Evolutionary conservation across 1,140 invertebrate species (phyloP).

Genomic region (Armadillidium nasatum): DNA sequence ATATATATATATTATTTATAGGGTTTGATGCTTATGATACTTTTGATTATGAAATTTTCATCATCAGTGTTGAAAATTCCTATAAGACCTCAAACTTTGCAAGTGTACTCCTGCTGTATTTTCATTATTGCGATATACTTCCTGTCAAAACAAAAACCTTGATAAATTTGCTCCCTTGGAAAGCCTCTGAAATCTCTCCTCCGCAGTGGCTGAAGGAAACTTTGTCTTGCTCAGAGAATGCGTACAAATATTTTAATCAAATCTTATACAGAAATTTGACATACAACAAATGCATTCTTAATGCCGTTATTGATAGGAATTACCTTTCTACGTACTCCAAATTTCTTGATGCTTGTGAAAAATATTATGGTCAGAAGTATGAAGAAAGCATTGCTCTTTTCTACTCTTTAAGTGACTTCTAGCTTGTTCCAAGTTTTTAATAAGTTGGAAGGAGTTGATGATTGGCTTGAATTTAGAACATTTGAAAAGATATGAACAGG

Average conservation of each 20-base stretch:
- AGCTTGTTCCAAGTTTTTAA: neutral
- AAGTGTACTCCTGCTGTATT: neutral
- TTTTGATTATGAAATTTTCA: neutral
- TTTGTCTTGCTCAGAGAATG: constrained; percentile 2
- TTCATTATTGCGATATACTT: neutral
- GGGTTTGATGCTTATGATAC: neutral
- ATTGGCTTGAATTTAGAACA: neutral
- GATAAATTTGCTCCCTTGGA: neutral
- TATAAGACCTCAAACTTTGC: neutral
- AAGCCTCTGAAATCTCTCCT: neutral
- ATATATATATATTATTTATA: neutral
- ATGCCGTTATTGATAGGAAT: neutral
- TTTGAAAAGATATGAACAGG: neutral
- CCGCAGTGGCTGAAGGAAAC: neutral
- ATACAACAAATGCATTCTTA: neutral
- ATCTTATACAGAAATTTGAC: neutral
- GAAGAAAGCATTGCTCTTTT: neutral
- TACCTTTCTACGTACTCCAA: neutral
- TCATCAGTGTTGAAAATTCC: neutral
- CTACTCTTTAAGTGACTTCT: neutral
- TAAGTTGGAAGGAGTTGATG: neutral
- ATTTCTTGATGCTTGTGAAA: neutral
- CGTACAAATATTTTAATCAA: neutral
- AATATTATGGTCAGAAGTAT: neutral
- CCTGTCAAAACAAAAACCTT: no score